phyloP scores from a whole-genome alignment of 1,140 invertebrate genomes.

The Trichogramma pretiosum region DNA sequence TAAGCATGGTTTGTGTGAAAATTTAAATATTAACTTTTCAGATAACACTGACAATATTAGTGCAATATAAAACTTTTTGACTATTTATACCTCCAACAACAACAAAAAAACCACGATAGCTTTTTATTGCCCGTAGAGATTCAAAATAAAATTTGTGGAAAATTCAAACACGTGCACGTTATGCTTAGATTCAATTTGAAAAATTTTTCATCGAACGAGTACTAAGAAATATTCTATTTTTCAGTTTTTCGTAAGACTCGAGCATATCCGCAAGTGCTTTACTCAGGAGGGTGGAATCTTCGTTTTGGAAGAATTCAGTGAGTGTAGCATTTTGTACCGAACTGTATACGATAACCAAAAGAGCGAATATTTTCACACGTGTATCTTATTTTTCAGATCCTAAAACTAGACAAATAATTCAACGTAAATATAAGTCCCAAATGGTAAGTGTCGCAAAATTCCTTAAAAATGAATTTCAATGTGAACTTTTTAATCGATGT shows the following conservation, averaged over 20 bases:
- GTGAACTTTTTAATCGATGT: no score
- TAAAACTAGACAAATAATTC: conserved; percentile 91
- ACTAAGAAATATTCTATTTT: conserved; percentile 46
- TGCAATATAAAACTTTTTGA: no score
- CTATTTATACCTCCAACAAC: no score
- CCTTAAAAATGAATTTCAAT: not conserved
- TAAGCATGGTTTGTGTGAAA: no score
- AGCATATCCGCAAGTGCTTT: conserved; percentile 99
- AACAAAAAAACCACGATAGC: no score
- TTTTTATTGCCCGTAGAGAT: no score
- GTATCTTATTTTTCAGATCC: conserved; percentile 72
- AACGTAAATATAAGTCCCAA: conserved; percentile 93
- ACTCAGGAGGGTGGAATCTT: conserved; percentile 98
- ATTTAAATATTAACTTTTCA: no score
- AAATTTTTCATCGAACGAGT: not conserved
- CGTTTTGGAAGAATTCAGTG: conserved; percentile 98
- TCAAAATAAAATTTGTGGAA: no score
- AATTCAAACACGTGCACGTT: conserved; percentile 12
- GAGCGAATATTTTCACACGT: no score
- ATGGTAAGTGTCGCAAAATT: conserved; percentile 74
- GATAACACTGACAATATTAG: no score
- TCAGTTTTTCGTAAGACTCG: conserved; percentile 98
- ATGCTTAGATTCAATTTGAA: not conserved
- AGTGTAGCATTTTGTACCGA: conserved; percentile 54
- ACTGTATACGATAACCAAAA: no score